Conservation (phyloP, 1,140 invertebrate species). For the Anthonomus grandis region DNA sequence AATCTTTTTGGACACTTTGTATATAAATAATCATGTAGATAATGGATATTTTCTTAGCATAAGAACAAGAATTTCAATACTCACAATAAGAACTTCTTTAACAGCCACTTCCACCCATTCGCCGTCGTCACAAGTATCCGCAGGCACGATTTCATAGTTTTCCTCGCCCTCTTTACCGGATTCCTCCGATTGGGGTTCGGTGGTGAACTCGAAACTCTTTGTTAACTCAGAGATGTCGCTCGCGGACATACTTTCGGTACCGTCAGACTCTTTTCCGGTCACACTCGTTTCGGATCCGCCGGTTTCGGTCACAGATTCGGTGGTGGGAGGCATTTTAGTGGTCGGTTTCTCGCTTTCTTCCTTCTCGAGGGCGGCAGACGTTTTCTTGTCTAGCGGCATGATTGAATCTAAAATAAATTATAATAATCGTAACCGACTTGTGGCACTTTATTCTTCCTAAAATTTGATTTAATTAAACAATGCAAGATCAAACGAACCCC, state of each 20-base stretch:
- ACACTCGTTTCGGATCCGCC: neutral
- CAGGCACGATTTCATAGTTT: conserved; percentile 52
- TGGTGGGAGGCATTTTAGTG: neutral
- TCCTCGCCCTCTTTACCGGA: conserved; percentile 40
- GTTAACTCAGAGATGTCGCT: conserved; percentile 36
- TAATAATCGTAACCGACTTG: neutral
- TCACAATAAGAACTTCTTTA: conserved; percentile 3
- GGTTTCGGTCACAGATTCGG: conserved; percentile 1
- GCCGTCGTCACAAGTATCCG: conserved; percentile 57
- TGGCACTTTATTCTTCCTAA: too few relatives aligned
- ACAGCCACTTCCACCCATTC: conserved; percentile 54
- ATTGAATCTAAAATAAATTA: conserved; percentile 27
- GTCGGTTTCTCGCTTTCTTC: conserved; percentile 13
- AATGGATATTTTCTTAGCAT: too few relatives aligned
- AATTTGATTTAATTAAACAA: too few relatives aligned
- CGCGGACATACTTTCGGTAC: conserved; percentile 9
- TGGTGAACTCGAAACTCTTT: conserved; percentile 40
- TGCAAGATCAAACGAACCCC: too few relatives aligned
- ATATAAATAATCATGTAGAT: too few relatives aligned
- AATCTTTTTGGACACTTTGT: neutral
- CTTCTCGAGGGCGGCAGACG: conserved; percentile 34
- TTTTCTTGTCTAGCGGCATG: conserved; percentile 59
- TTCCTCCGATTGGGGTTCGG: conserved; percentile 33
- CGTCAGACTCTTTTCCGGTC: conserved; percentile 10
- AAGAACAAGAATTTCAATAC: too few relatives aligned